Evolutionary conservation across 2,113 vertebrate genomes (phyloP), one percentile per base, ranked within the genome.

Genomic region (Cyanocitta stelleri): DNA sequence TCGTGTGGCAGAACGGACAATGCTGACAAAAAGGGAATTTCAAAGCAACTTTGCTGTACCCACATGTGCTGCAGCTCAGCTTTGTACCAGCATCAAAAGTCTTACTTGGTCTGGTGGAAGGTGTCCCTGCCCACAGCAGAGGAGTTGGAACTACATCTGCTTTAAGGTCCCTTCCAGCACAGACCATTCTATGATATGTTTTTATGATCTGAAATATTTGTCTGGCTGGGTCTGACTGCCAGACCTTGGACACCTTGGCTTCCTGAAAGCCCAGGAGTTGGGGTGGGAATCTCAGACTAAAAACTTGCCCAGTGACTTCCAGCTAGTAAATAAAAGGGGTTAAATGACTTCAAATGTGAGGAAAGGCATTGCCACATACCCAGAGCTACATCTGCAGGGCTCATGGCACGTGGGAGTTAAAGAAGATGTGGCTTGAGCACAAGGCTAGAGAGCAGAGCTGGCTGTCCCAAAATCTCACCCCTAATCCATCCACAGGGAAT

Each of bases 401-500:
- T 69, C 44, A 18, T 44, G 33, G 39, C n/a, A 43, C 0, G 1
- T 39, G 35, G 23, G 39, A 52, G 46, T 0, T 15, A 17, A 52
- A 58, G 73, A 52, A 62, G 68, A 39, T 0, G 2, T 39, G 49
- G 21, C 46, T 32, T 33, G 29, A 90, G 33, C 48, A 33, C 23
- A 32, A 44, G 48, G 13, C 66, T 71, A 2, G 41, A 32, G 26
- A 61, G 11, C 73, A 75, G 43, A 75, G 39, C 24, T 75, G 39
- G 14, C 35, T 44, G 2, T 22, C 33, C 48, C 85, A 51, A 62
- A 69, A 74, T 41, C 75, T 84, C 48, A 30, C 12, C 24, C 30
- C 59, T 21, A 5, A 41, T 68, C 33, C 44, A 6, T 48, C 29
- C 37, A 15, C 39, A 17, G 35, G 35, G 54, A 55, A 10, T 21